Conservation (phyloP, 2,113 vertebrate species). For the Sus scrofa region DNA sequence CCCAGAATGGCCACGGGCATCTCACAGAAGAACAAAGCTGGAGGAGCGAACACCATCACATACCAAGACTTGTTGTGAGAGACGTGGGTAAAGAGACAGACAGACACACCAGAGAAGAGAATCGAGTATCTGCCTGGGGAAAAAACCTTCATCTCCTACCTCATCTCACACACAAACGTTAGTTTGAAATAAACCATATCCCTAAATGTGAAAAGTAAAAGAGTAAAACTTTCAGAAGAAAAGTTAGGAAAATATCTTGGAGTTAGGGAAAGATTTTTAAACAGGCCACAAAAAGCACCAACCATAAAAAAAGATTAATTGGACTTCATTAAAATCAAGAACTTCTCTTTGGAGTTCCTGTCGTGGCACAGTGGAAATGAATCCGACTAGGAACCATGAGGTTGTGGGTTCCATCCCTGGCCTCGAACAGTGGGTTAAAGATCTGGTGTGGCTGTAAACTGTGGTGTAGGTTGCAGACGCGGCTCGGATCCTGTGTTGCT, state of each 20-base stretch:
- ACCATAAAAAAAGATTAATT: neutral
- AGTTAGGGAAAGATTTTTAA: neutral
- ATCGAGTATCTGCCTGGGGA: neutral
- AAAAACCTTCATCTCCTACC: neutral
- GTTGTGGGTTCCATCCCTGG: no score
- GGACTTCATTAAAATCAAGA: constrained; percentile 10
- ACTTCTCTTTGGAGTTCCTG: neutral
- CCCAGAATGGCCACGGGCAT: neutral
- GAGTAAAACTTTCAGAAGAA: neutral
- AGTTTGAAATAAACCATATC: neutral
- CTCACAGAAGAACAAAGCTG: neutral
- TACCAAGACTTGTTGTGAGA: neutral
- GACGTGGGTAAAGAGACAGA: neutral
- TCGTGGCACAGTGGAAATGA: no score
- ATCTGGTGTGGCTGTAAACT: no score
- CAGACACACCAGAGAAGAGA: neutral
- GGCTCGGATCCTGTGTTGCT: no score
- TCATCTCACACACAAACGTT: neutral
- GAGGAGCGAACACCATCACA: neutral
- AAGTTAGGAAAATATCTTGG: neutral
- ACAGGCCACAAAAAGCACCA: constrained; percentile 6
- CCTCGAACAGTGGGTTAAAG: no score
- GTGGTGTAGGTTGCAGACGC: no score
- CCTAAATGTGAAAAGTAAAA: constrained; percentile 27
- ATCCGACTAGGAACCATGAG: no score